Evolutionary conservation across 2,797 vertebrate species (phyloP).

Genomic region (Arnoldichthys spilopterus): DNA sequence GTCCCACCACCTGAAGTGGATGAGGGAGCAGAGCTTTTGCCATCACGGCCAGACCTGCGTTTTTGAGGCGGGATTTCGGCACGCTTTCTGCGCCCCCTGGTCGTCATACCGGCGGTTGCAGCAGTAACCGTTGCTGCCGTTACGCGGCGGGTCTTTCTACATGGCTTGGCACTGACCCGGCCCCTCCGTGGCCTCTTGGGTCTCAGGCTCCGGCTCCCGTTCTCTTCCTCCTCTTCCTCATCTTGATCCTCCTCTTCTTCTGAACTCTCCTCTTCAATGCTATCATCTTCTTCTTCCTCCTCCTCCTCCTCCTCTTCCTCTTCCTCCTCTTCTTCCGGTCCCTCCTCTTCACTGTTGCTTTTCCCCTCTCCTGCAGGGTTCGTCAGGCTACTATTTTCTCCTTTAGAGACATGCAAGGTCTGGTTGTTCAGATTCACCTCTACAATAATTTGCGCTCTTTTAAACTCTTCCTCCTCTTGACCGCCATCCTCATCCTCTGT

Average conservation of each 20-base stretch:
- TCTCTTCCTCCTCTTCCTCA: slow-evolving; percentile 78
- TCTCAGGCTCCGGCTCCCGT: slow-evolving; percentile 84
- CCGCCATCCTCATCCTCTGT: slow-evolving; percentile 72
- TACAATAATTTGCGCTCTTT: slow-evolving; percentile 97
- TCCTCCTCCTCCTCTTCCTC: slow-evolving; percentile 82
- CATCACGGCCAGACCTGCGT: slow-evolving; percentile 77
- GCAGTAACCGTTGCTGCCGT: slow-evolving; percentile 71
- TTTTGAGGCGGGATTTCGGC: slow-evolving; percentile 84
- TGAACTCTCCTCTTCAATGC: slow-evolving; percentile 80
- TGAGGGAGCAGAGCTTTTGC: slow-evolving; percentile 69
- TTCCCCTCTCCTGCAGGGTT: slow-evolving; percentile 77
- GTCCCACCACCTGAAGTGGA: slow-evolving; percentile 53
- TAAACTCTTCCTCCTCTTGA: slow-evolving; percentile 85
- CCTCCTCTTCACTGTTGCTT: slow-evolving; percentile 90
- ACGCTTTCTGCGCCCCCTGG: slow-evolving; percentile 87
- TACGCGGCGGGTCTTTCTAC: slow-evolving; percentile 81
- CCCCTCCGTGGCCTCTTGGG: slow-evolving; percentile 81
- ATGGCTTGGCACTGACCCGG: slow-evolving; percentile 76
- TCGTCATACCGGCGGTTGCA: slow-evolving; percentile 76
- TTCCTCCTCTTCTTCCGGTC: slow-evolving; percentile 79
- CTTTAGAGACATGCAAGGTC: slow-evolving; percentile 97
- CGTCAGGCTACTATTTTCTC: slow-evolving; percentile 83
- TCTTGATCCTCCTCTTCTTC: slow-evolving; percentile 77
- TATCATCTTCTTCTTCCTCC: slow-evolving; percentile 82
- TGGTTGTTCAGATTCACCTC: slow-evolving; percentile 99